Percentiles rank a stretch among this genome's conserved stretches.
phyloP scores from a whole-genome alignment of 2,888 invertebrate species.

The Tenthredo distinguenda region DNA sequence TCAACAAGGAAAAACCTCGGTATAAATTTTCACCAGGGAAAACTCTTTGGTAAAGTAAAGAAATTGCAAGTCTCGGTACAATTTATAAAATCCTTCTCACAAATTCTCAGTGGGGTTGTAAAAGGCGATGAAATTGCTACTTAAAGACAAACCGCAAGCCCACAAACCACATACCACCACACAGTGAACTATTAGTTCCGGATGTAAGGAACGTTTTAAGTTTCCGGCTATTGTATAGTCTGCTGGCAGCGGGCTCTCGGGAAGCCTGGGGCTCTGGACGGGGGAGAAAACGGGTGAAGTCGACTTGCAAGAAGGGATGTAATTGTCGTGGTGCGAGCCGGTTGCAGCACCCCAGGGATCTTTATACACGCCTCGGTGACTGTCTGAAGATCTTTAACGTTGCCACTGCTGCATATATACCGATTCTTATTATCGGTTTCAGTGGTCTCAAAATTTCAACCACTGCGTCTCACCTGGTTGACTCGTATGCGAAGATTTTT shows the following conservation, averaged over 20 bases:
- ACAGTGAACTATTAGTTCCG: constrained; percentile 44
- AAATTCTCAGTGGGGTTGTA: constrained; percentile 37
- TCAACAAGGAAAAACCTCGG: not conserved
- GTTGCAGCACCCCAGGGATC: constrained; percentile 44
- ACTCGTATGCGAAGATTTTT: not conserved
- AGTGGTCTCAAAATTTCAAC: not conserved
- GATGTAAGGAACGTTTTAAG: constrained; percentile 47
- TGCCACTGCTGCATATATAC: constrained; percentile 4
- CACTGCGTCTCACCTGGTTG: not conserved
- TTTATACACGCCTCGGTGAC: constrained; percentile 41
- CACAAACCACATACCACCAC: constrained; percentile 11
- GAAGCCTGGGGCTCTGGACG: not conserved
- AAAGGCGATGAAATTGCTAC: constrained; percentile 36
- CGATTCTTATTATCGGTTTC: constrained; percentile 8
- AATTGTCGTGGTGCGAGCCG: constrained; percentile 40
- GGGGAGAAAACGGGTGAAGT: constrained; percentile 8
- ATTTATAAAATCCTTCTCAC: constrained; percentile 29
- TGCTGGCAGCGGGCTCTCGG: constrained; percentile 34
- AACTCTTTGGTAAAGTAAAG: constrained; percentile 3
- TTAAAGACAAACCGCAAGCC: constrained; percentile 32
- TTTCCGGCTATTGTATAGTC: constrained; percentile 45
- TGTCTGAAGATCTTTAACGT: constrained; percentile 36
- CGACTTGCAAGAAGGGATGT: constrained; percentile 43
- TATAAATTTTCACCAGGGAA: not conserved
- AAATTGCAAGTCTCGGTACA: constrained; percentile 4